Evolutionary conservation across 2,797 vertebrate species (phyloP).

Genomic region (Eleutherodactylus coqui): DNA sequence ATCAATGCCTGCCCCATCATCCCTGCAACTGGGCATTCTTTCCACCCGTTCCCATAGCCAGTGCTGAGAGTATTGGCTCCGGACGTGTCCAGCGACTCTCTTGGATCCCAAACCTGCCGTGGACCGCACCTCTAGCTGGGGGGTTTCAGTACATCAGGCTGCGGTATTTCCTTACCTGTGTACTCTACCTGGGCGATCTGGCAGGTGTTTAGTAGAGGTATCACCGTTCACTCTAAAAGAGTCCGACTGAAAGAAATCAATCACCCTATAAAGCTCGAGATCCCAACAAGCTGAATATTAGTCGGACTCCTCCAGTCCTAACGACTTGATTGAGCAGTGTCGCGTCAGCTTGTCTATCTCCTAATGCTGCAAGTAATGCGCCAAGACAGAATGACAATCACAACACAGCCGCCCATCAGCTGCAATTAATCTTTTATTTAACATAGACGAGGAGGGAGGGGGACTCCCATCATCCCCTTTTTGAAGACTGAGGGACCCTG

Average conservation of each 20-base stretch:
- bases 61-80: no score
- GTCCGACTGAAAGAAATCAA: conserved; percentile 66
- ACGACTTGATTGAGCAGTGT: conserved; percentile 73
- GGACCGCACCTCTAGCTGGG: no score
- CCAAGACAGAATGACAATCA: conserved; percentile 82
- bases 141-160: no score
- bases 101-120: no score
- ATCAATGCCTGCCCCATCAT: no score
- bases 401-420: conserved; percentile 79
- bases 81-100: no score
- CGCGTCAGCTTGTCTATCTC: conserved; percentile 78
- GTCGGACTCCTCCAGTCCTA: conserved; percentile 68
- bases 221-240: conserved; percentile 50
- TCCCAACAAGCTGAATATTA: conserved; percentile 67
- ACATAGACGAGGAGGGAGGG: conserved; percentile 75
- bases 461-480: conserved; percentile 86
- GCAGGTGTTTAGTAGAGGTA: conserved; percentile 57
- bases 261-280: conserved; percentile 69
- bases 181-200: conserved; percentile 16
- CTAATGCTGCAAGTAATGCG: conserved; percentile 81
- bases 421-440: conserved; percentile 96
- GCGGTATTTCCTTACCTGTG: neutral
- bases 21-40: no score
- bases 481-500: conserved; percentile 86
- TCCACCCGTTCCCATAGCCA: no score